Evolutionary conservation across 2,113 vertebrate species (phyloP).

Genomic region (Macquaria australasica): DNA sequence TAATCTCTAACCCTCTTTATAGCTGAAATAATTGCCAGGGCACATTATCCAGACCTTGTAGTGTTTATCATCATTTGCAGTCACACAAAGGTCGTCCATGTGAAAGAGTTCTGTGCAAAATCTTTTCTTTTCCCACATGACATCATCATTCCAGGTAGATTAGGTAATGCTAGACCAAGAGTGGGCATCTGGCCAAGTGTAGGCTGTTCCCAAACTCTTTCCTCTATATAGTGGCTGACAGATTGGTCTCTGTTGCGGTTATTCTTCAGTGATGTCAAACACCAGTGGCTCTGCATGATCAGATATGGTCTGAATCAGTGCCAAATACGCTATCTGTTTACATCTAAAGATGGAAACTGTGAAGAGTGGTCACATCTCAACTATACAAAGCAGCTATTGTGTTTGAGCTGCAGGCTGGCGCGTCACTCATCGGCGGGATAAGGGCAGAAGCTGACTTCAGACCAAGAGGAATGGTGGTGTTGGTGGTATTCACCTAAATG

Average conservation of each 20-base stretch:
- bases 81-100: neutral
- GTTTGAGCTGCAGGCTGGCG: conserved; percentile 51
- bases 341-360: conserved; percentile 52
- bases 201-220: neutral
- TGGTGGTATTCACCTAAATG: conserved; percentile 77
- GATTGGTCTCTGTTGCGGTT: neutral
- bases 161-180: neutral
- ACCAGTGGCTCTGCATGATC: neutral
- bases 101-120: neutral
- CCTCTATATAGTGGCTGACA: neutral
- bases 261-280: neutral
- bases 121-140: conserved; percentile 30
- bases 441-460: conserved; percentile 74
- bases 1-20: neutral
- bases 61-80: neutral
- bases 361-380: conserved; percentile 25
- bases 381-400: conserved; percentile 61
- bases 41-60: neutral
- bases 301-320: neutral
- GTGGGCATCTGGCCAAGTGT: neutral
- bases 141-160: conserved; percentile 8
- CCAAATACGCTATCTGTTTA: conserved; percentile 17
- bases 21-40: neutral
- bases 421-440: conserved; percentile 65
- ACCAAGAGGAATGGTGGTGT: conserved; percentile 72